Base-by-base conservation (phyloP, 23 tunicate species). In the Diplosoma virens region DNA sequence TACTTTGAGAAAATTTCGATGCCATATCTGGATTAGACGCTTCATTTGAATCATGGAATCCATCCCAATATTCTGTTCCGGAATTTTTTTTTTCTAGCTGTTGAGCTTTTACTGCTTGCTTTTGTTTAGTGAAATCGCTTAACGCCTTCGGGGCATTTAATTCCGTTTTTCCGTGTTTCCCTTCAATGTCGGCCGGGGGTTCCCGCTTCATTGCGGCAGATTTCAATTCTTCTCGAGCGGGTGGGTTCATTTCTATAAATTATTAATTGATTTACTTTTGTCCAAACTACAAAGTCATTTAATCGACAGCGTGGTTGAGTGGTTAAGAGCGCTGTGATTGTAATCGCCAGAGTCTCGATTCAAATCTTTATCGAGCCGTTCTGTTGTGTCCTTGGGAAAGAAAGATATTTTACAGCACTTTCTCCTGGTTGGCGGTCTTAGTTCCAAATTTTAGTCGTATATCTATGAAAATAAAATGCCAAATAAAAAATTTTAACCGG, bases 11-110 rank as follows among this genome's bases (percentile, higher is more conserved):
- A 37, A 54, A 29, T 16, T 80, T 71, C 86, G 80, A 82, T n/a
- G 66, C 47, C 33, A 76, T 83, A 18, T 84, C 90, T 66, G 37
- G 30, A n/a, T n/a, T n/a, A n/a, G n/a, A n/a, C n/a, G n/a, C n/a
- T n/a, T n/a, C n/a, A n/a, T n/a, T n/a, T n/a, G n/a, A n/a, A n/a
- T n/a, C n/a, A n/a, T n/a, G n/a, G n/a, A n/a, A n/a, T n/a, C n/a
- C n/a, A n/a, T n/a, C n/a, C n/a, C n/a, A n/a, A n/a, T n/a, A n/a
- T n/a, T n/a, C n/a, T n/a, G n/a, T n/a, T n/a, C n/a, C n/a, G n/a
- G n/a, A 6, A 27, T n/a, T 4, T 25, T 37, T 35, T 41, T 35
- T 0, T 17, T 59, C 29, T 0, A n/a, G n/a, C n/a, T n/a, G n/a
- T n/a, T n/a, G n/a, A n/a, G n/a, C n/a, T 45, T 45, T 16, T 45